Evolutionary conservation across 2,797 vertebrate genomes (phyloP).

Genomic region (Epinephelus awoara): DNA sequence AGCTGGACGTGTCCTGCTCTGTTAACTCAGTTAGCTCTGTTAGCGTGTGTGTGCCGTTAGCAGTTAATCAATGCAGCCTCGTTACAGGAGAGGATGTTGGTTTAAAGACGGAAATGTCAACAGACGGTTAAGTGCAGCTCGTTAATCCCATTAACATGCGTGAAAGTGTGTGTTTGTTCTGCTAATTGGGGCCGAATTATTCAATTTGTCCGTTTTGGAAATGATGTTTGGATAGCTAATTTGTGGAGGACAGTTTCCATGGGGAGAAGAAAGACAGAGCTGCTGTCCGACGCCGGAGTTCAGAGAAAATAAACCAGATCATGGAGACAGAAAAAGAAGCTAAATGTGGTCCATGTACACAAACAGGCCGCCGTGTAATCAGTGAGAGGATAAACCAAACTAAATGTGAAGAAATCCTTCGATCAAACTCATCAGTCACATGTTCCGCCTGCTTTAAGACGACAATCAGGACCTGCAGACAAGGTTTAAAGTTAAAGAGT

Average conservation of each 20-base stretch:
- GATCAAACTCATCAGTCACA: not conserved
- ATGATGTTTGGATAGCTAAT: conserved; percentile 76
- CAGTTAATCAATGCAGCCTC: conserved; percentile 62
- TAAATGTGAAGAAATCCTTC: not conserved
- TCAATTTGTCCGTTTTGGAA: conserved; percentile 78
- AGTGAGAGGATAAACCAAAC: not conserved
- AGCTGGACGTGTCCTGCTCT: conserved; percentile 39
- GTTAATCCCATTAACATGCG: conserved; percentile 78
- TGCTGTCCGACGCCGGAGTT: conserved; percentile 48
- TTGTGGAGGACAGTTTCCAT: conserved; percentile 75
- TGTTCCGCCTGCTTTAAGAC: not conserved
- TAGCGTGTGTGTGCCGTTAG: conserved; percentile 20
- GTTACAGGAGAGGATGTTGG: conserved; percentile 67
- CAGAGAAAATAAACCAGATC: conserved; percentile 66
- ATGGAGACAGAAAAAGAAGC: conserved; percentile 44
- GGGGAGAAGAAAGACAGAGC: conserved; percentile 64
- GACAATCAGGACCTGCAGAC: not conserved
- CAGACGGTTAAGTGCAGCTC: conserved; percentile 69
- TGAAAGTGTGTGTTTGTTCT: conserved; percentile 76
- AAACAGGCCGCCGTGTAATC: conserved; percentile 37
- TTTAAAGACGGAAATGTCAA: conserved; percentile 74
- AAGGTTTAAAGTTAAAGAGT: not conserved
- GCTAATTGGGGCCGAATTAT: conserved; percentile 79
- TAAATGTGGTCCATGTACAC: conserved; percentile 41
- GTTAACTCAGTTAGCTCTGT: not conserved